Evolutionary conservation across 35 echinoderm and acorn worm genomes (phyloP), one percentile per base, ranked within the genome.

Genomic region (Stichopus chloronotus): DNA sequence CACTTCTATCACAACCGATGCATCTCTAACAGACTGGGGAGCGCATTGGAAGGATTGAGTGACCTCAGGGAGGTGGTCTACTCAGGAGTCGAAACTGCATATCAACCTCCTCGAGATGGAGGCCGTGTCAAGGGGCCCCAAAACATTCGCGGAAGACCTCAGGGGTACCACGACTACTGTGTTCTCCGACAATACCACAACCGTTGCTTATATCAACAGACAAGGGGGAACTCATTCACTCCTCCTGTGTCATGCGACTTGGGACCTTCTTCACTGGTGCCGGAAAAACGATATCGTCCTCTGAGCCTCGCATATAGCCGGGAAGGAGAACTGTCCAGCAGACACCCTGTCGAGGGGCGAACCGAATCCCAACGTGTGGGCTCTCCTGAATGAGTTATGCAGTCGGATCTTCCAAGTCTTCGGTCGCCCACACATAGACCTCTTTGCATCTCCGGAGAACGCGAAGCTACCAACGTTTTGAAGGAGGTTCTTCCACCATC

Each of bases 181-280:
- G 4, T 53, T 56, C 17, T 93, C 82, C 23, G 92, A 88, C 82
- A 88, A 88, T 56, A 6, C 78, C 17, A 92, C 90, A 10, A 56
- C 59, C 17, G 94, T 95, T 2, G 4, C 89, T 7, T 95, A 95
- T 58, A 95, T 95, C 25, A 95, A 95, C 25, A 43, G 30, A 5
- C 72, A 92, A n/a, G 56, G 91, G 74, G 93, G 86, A 22, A 93
- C 72, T 14, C 19, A 25, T 5, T 87, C 84, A 20, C 52, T 6
- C 55, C 25, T 5, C 23, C 92, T 57, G 7, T 83, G 63, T 12
- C 25, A 52, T 23, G 25, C 21, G 2, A 90, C 87, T 0, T 25
- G 19, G 58, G 4, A 72, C 0, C 25, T 79, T 11, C 90, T 81
- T 4, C 55, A 14, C 8, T 55, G 25, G 52, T 78, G 43, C 52